These are phyloP conservation scores for Miniopterus natalensis DNA, from an alignment of 2,113 vertebrate genomes.

Conservation along the genomic window DNA sequence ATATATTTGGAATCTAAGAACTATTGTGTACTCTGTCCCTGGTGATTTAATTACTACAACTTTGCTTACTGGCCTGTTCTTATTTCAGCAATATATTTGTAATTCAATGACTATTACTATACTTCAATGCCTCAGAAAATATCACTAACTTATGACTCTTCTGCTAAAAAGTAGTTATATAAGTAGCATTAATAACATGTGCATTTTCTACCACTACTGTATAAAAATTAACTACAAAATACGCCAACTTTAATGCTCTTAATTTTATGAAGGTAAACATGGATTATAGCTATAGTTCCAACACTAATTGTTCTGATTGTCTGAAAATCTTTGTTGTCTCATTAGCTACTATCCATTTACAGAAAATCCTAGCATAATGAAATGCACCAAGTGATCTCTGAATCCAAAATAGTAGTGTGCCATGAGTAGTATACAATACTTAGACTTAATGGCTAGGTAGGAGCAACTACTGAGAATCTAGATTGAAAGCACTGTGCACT, in stretches of 20 bases:
- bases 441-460: background rate
- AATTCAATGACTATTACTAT: background rate
- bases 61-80: background rate
- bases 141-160: constrained; percentile 31
- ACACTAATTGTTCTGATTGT: constrained; percentile 32
- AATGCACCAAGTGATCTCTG: background rate
- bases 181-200: constrained; percentile 13
- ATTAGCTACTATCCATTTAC: background rate
- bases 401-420: background rate
- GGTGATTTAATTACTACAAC: background rate
- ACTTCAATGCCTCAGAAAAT: constrained; percentile 7
- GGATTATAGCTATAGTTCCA: background rate
- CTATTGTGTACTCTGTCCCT: background rate
- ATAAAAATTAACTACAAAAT: constrained; percentile 64
- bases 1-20: background rate
- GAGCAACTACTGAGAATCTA: background rate
- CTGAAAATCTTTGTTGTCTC: constrained; percentile 50
- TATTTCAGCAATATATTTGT: background rate
- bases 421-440: background rate
- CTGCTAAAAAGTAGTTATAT: background rate
- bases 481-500: background rate
- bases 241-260: constrained; percentile 40
- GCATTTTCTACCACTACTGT: constrained; percentile 40
- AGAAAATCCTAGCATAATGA: constrained; percentile 35
- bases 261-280: constrained; percentile 17